phyloP scores from a whole-genome alignment of 2,113 vertebrate species.

The Hassar affinis region DNA sequence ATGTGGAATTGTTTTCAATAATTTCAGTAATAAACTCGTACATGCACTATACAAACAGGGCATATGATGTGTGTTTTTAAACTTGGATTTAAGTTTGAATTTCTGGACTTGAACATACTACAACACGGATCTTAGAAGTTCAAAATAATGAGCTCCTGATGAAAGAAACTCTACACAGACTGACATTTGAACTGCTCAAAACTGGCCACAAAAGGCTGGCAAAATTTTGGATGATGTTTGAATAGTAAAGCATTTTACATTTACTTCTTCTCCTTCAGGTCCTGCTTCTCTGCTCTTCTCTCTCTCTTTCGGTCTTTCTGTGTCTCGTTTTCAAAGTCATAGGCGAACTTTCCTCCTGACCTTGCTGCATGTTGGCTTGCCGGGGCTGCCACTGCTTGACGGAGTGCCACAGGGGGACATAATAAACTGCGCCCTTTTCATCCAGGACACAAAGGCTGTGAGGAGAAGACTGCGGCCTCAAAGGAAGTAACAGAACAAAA shows the following conservation, averaged over 20 bases:
- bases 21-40: no score
- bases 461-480: slow-evolving; percentile 45
- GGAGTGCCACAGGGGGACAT: slow-evolving; percentile 50
- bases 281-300: background rate
- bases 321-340: slow-evolving; percentile 40
- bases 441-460: slow-evolving; percentile 50
- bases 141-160: background rate
- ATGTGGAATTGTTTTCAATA: background rate
- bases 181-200: background rate
- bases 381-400: slow-evolving; percentile 45
- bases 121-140: background rate
- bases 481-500: slow-evolving; percentile 49
- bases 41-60: no score
- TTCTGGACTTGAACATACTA: background rate
- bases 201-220: background rate
- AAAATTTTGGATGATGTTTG: background rate
- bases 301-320: background rate
- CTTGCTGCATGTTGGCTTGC: slow-evolving; percentile 44
- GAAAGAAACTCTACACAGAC: background rate
- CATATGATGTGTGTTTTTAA: background rate
- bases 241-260: background rate
- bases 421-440: slow-evolving; percentile 51
- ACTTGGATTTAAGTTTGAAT: background rate
- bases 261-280: background rate
- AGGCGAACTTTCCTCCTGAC: slow-evolving; percentile 42